phyloP scores from a whole-genome alignment of 2,113 vertebrate species.

The Syngnathus typhle region DNA sequence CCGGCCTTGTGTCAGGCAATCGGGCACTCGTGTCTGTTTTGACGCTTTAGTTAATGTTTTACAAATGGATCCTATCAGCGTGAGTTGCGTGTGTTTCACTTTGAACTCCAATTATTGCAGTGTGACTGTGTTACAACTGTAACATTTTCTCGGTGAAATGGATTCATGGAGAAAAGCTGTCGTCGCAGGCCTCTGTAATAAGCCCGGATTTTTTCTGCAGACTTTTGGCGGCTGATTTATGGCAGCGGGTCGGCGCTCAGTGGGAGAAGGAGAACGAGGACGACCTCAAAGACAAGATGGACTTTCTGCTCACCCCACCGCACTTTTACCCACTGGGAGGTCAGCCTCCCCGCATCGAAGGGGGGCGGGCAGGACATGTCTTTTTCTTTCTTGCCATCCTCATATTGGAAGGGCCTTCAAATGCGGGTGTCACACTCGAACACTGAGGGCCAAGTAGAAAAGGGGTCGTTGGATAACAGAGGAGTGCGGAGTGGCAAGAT shows the following conservation, averaged over 20 bases:
- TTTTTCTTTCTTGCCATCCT: constrained; percentile 31
- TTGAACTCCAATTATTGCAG: too few species aligned
- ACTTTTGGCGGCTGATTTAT: constrained; percentile 74
- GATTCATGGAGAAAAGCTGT: background rate
- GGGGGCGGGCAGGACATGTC: background rate
- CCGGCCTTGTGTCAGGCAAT: too few species aligned
- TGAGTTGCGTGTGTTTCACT: too few species aligned
- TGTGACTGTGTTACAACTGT: too few species aligned
- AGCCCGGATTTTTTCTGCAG: constrained; percentile 58
- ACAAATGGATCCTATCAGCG: too few species aligned
- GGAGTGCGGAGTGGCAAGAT: too few species aligned
- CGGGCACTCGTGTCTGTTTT: too few species aligned
- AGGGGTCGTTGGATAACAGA: constrained; percentile 50
- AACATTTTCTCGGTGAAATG: background rate
- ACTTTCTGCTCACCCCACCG: constrained; percentile 75
- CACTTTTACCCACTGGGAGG: constrained; percentile 78
- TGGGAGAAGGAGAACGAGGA: constrained; percentile 96
- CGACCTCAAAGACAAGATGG: constrained; percentile 91
- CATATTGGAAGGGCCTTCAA: constrained; percentile 56
- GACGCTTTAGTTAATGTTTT: too few species aligned
- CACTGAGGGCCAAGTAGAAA: constrained; percentile 41
- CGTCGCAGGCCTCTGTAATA: background rate
- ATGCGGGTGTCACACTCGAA: constrained; percentile 60
- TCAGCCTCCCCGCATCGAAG: constrained; percentile 50
- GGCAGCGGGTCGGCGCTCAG: constrained; percentile 81